phyloP scores from a whole-genome alignment of 2,888 invertebrate species.

The Amiota communis region DNA sequence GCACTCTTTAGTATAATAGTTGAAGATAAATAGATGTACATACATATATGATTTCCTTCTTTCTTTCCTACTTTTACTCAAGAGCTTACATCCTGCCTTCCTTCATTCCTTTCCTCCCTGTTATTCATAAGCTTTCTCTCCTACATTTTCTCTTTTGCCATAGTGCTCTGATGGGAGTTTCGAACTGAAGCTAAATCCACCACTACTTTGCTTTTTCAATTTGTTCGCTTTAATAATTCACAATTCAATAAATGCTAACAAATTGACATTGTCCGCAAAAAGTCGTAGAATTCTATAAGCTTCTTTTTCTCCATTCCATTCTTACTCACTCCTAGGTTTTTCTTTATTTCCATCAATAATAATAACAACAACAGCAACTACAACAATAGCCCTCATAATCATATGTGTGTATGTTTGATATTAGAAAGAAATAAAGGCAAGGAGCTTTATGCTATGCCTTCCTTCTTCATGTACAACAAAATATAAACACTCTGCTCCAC shows the following conservation, averaged over 20 bases:
- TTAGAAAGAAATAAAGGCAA: no score
- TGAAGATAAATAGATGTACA: background rate
- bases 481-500: background rate
- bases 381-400: constrained; percentile 51
- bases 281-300: constrained; percentile 47
- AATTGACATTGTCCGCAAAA: constrained; percentile 62
- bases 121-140: background rate
- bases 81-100: background rate
- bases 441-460: no score
- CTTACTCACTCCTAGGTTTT: background rate
- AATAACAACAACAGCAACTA: no score
- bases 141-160: background rate
- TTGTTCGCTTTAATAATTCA: constrained; percentile 69
- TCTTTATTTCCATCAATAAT: constrained; percentile 25
- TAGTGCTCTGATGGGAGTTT: background rate
- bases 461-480: background rate
- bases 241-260: constrained; percentile 69
- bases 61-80: background rate
- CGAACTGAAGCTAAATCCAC: background rate
- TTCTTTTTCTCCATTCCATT: constrained; percentile 22
- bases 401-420: constrained; percentile 39
- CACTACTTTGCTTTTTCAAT: constrained; percentile 60
- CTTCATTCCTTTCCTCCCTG: background rate
- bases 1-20: constrained; percentile 25
- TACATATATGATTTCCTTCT: background rate